Evolutionary conservation across 2,797 vertebrate genomes (phyloP).

Genomic region (Acrocephalus scirpaceus): DNA sequence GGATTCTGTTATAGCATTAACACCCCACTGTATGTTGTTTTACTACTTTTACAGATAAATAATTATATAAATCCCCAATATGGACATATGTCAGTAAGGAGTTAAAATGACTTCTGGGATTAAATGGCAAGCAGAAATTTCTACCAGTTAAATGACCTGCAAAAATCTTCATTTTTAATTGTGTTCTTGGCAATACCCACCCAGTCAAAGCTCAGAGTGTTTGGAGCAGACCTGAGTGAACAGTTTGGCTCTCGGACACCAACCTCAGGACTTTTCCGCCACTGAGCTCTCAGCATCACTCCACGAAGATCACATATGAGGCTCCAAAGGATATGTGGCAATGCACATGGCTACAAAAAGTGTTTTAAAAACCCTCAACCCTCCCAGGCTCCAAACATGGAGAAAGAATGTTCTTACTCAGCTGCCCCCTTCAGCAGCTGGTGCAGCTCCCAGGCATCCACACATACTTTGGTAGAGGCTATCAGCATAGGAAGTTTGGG

Average conservation of each 20-base stretch:
- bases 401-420: background rate
- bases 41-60: background rate
- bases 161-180: background rate
- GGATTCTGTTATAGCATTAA: background rate
- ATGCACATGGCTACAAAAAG: fast-evolving
- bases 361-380: background rate
- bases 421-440: background rate
- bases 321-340: fast-evolving
- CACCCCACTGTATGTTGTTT: background rate
- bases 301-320: background rate
- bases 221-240: background rate
- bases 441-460: background rate
- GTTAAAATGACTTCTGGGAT: background rate
- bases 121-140: background rate
- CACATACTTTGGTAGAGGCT: background rate
- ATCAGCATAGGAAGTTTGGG: background rate
- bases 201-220: background rate
- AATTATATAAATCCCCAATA: background rate
- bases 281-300: background rate
- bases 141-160: background rate
- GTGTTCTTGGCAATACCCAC: background rate
- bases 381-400: background rate
- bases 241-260: background rate
- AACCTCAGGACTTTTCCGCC: background rate
- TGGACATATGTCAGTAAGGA: background rate